Conservation (phyloP, 2,113 vertebrate genomes). For the Plestiodon gilberti region DNA sequence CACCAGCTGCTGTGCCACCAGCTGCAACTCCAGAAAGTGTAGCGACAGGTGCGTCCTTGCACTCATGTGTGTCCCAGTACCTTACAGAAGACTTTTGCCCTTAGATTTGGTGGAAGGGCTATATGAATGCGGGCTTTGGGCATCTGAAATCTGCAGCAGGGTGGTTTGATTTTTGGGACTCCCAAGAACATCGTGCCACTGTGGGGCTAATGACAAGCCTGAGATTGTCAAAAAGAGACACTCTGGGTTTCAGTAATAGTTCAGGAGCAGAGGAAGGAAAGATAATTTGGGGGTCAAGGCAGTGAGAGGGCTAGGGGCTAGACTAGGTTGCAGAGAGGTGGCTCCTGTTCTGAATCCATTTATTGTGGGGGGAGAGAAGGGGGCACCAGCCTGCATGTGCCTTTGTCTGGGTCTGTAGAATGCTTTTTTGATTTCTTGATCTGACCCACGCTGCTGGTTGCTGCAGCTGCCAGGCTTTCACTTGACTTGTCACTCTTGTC, state of each 20-base stretch:
- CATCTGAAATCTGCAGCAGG: background rate
- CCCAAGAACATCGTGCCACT: background rate
- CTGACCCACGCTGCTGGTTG: slow-evolving; percentile 39
- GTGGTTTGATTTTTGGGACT: background rate
- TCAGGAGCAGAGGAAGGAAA: slow-evolving; percentile 24
- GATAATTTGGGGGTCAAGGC: slow-evolving; percentile 24
- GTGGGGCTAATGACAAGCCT: background rate
- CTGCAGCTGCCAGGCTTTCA: slow-evolving; percentile 31
- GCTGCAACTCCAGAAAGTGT: slow-evolving; percentile 79
- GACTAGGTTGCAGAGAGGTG: slow-evolving; percentile 40
- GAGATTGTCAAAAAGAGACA: slow-evolving; percentile 20
- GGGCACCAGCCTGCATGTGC: background rate
- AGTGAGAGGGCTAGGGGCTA: background rate
- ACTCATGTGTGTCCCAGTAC: slow-evolving; percentile 52
- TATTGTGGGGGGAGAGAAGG: slow-evolving; percentile 1
- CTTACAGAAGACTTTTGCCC: slow-evolving; percentile 38
- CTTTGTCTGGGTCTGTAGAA: slow-evolving; percentile 29
- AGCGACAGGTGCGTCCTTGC: slow-evolving; percentile 80
- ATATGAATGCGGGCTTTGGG: slow-evolving; percentile 31
- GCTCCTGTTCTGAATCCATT: slow-evolving; percentile 44
- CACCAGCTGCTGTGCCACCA: slow-evolving; percentile 80
- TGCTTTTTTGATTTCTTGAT: slow-evolving; percentile 42
- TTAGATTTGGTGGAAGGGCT: slow-evolving; percentile 32
- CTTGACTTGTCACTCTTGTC: slow-evolving; percentile 64
- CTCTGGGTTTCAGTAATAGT: background rate